Conservation (phyloP, 2,888 invertebrate species). For the Teleogryllus oceanicus region DNA sequence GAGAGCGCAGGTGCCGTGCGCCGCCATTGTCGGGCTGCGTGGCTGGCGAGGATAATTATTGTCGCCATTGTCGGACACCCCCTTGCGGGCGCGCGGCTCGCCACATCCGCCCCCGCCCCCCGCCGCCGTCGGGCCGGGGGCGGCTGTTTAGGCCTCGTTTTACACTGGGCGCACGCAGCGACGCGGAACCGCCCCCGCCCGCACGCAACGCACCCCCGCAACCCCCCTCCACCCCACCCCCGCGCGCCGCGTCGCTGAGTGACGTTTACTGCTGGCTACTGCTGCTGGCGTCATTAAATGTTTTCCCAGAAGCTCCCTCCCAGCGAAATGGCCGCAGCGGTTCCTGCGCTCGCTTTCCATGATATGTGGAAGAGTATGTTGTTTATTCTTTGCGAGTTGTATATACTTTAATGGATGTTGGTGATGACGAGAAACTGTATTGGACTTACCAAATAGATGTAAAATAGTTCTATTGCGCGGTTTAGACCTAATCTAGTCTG, state of each 20-base stretch:
- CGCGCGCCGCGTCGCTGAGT: not conserved
- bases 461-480: too few species aligned
- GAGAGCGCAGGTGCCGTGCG: not conserved
- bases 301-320: too few species aligned
- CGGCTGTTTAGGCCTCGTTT: slow-evolving; percentile 18
- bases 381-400: too few species aligned
- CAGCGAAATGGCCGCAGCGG: too few species aligned
- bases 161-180: not conserved
- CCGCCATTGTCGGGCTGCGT: not conserved
- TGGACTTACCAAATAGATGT: too few species aligned
- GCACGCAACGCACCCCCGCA: not conserved
- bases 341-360: too few species aligned
- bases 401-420: too few species aligned
- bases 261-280: not conserved
- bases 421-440: too few species aligned
- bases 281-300: too few species aligned
- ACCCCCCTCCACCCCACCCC: not conserved
- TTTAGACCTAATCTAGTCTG: too few species aligned
- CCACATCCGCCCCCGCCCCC: not conserved
- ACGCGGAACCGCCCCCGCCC: not conserved
- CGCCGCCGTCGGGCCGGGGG: not conserved
- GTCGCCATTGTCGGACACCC: slow-evolving; percentile 18
- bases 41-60: slow-evolving; percentile 18
- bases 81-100: not conserved
- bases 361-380: too few species aligned